Evolutionary conservation across 2,797 vertebrate species (phyloP).

Genomic region (Channa striata): DNA sequence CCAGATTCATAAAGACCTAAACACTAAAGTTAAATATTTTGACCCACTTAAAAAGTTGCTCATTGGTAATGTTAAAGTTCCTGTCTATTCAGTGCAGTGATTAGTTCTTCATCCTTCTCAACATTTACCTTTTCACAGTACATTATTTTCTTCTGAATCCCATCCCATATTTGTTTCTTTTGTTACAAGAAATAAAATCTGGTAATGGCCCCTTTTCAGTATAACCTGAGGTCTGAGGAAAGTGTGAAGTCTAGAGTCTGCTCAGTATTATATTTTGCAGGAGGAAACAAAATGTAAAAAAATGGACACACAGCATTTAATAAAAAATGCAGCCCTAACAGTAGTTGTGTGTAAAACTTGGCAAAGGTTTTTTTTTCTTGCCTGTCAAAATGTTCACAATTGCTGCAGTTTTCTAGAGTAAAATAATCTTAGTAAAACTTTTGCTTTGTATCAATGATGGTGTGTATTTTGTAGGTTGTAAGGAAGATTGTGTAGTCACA

Average conservation of each 20-base stretch:
- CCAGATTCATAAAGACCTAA: slow-evolving; percentile 8
- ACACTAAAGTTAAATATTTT: not conserved
- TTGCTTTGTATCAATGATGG: no score
- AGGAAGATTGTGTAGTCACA: no score
- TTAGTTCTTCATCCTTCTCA: not conserved
- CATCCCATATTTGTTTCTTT: no score
- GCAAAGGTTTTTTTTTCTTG: not conserved
- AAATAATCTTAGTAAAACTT: no score
- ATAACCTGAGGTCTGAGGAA: not conserved
- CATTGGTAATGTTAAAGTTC: not conserved
- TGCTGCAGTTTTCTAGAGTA: no score
- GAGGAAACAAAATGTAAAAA: not conserved
- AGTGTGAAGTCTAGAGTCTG: not conserved
- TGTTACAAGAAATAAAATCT: not conserved
- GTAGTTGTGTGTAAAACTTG: not conserved
- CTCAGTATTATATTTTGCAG: not conserved
- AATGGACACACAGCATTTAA: not conserved
- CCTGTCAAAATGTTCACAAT: not conserved
- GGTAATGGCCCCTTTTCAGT: not conserved
- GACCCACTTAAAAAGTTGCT: slow-evolving; percentile 24
- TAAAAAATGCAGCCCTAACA: not conserved
- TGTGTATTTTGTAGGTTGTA: no score
- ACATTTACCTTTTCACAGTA: not conserved
- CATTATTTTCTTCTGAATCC: not conserved
- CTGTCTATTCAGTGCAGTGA: not conserved